A percentile compares a stretch with the other conserved stretches of the same genome.
Conservation (phyloP, 2,888 invertebrate species). For the Ditula angustiorana region DNA sequence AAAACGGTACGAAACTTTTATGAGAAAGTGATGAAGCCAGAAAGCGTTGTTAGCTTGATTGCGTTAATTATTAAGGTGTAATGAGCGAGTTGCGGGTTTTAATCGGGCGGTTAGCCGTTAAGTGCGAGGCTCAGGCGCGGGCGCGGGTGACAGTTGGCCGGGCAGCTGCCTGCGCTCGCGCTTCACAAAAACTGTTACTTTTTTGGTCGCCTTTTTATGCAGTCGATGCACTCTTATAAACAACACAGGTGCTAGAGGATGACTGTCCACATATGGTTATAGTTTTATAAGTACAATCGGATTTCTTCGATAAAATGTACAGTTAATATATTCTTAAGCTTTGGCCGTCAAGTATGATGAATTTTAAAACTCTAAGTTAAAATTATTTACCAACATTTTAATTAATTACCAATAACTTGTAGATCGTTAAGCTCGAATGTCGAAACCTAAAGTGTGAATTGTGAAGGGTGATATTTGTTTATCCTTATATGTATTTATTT, state of each 20-base stretch:
- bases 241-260: conserved; percentile 84
- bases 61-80: conserved; percentile 33
- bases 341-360: not conserved
- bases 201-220: conserved; percentile 81
- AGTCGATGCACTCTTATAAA: conserved; percentile 81
- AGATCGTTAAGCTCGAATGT: too few species aligned
- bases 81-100: conserved; percentile 54
- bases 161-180: conserved; percentile 81
- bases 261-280: conserved; percentile 83
- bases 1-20: conserved; percentile 5
- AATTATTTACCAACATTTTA: not conserved
- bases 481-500: too few species aligned
- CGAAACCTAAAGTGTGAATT: too few species aligned
- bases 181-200: conserved; percentile 82
- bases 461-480: too few species aligned
- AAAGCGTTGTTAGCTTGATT: conserved; percentile 21
- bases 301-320: conserved; percentile 6
- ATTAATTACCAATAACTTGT: too few species aligned
- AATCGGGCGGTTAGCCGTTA: conserved; percentile 63
- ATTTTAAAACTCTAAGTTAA: not conserved
- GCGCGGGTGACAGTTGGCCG: conserved; percentile 77
- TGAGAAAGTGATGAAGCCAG: conserved; percentile 24
- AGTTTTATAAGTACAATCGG: conserved; percentile 52
- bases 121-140: conserved; percentile 61
- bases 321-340: not conserved